Conservation (phyloP, 2,888 invertebrate species). For the Machimus atricapillus region DNA sequence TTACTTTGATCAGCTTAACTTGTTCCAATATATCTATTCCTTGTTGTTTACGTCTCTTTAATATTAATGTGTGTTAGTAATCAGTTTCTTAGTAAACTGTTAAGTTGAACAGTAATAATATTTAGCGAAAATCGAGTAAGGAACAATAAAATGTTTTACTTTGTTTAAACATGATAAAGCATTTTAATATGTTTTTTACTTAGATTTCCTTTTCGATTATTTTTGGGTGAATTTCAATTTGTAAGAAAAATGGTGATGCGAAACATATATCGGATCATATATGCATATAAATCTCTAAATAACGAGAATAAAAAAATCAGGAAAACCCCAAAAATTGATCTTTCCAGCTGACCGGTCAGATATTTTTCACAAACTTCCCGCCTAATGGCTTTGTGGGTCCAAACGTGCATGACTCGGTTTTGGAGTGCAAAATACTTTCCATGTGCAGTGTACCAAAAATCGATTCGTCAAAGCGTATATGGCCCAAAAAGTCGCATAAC, state of each 20-base stretch:
- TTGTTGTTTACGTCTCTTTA: background rate
- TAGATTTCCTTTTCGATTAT: background rate
- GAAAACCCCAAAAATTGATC: background rate
- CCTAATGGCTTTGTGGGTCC: background rate
- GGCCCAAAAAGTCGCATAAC: conserved; percentile 9
- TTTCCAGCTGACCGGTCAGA: background rate
- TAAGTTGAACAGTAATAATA: background rate
- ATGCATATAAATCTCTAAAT: background rate
- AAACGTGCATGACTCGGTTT: background rate
- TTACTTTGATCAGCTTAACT: background rate
- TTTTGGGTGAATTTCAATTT: background rate
- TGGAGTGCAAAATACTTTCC: background rate
- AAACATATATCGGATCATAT: background rate
- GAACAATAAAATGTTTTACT: too few species aligned
- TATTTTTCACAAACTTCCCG: background rate
- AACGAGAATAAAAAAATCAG: background rate
- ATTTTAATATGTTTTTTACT: background rate
- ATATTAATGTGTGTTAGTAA: background rate
- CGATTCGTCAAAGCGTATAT: conserved; percentile 2
- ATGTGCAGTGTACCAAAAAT: conserved; percentile 13
- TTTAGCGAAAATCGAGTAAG: background rate
- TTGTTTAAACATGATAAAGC: background rate
- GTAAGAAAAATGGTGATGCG: background rate
- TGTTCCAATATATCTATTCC: background rate
- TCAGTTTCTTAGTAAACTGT: background rate